Base-by-base conservation (phyloP, 1,140 invertebrate species). In the Lerema accius region DNA sequence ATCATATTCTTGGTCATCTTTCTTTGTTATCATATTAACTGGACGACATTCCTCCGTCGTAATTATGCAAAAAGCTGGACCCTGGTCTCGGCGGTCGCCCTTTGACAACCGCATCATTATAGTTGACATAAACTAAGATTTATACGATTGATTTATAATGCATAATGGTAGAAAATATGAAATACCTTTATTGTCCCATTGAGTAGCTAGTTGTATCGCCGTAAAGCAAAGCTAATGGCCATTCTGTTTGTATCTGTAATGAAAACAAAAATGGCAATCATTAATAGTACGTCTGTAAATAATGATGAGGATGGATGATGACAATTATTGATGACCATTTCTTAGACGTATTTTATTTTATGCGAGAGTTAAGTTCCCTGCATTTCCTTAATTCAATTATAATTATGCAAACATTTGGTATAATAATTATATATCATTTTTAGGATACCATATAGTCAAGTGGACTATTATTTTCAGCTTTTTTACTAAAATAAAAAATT, bases 1-100 rank as follows among this genome's bases (percentile, higher is more conserved):
- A 88, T 88, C 77, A 84, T 82, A 84, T 64, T 74, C 72, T 69
- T 69, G 76, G 80, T 90, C 82, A 89, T 88, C 80, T 90, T 88
- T 86, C 86, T 90, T 90, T 90, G 84, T 87, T 86, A 88, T 87
- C 75, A 88, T 88, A 87, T 89, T 82, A 85, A 80, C 80, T 67
- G 82, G 76, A 79, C 86, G 81, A 77, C 84, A 88, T 90, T 88
- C 86, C 85, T 73, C 72, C 69, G 65, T 58, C 75, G 74, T 86
- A 86, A 90, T 90, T 90, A 90, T 90, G 86, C 86, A 89, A 88
- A 90, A 89, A 89, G 82, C 84, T 83, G 82, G 85, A 81, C 84
- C 67, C 60, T 78, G 84, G 78, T 49, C 82, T 80, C 73, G 74
- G 83, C 87, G 79, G 87, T 69, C 69, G 70, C 63, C 67, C 87